Conservation (phyloP, 2,888 invertebrate genomes). For the Cheilosia impressa region DNA sequence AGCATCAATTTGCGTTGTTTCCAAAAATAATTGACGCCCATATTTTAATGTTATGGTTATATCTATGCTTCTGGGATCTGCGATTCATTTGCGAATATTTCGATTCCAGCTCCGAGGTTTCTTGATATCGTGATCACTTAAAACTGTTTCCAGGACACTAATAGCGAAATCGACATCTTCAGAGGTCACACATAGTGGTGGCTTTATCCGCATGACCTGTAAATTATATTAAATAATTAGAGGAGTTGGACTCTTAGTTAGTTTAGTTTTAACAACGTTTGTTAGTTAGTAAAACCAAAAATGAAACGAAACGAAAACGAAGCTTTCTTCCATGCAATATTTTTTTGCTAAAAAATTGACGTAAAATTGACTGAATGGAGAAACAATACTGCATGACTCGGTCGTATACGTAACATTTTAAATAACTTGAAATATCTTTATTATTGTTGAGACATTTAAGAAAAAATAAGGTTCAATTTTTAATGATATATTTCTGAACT, state of each 20-base stretch:
- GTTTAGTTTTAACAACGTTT: too few species aligned
- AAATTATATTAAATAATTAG: not conserved
- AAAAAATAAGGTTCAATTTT: too few species aligned
- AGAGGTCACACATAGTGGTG: conserved; percentile 96
- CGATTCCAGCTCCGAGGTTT: conserved; percentile 80
- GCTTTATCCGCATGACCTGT: conserved; percentile 95
- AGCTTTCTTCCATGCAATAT: too few species aligned
- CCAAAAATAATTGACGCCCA: conserved; percentile 19
- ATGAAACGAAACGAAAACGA: too few species aligned
- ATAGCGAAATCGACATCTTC: conserved; percentile 92
- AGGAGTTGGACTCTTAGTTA: too few species aligned
- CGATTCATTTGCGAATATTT: conserved; percentile 65
- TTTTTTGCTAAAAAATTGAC: too few species aligned
- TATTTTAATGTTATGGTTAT: conserved; percentile 13
- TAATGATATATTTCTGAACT: too few species aligned
- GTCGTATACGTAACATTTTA: not conserved
- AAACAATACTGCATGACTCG: not conserved
- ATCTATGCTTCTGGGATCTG: not conserved
- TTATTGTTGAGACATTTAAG: too few species aligned
- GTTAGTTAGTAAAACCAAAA: too few species aligned
- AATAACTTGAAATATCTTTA: not conserved
- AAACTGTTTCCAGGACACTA: conserved; percentile 84
- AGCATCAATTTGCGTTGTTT: conserved; percentile 5
- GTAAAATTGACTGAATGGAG: too few species aligned
- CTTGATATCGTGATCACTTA: conserved; percentile 79